These are phyloP conservation scores for Cylas formicarius DNA, from an alignment of 1,140 invertebrate genomes.

Conservation along the genomic window DNA sequence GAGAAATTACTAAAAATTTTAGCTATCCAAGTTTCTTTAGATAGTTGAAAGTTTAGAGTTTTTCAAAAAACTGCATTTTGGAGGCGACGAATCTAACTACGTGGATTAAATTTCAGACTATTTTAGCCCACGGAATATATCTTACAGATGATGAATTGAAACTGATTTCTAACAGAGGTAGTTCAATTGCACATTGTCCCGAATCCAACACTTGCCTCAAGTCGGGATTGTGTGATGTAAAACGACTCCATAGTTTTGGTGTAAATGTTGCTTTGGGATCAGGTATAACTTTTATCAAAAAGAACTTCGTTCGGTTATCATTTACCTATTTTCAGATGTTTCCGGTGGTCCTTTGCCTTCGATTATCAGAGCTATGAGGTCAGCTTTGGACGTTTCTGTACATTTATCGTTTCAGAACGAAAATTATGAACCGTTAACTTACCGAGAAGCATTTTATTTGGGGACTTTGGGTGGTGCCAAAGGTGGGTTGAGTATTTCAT, in stretches of 20 bases:
- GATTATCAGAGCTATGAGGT: constrained; percentile 68
- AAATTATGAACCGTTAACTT: constrained; percentile 54
- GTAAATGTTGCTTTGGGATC: constrained; percentile 79
- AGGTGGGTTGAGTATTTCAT: no score
- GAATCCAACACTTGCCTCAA: constrained; percentile 76
- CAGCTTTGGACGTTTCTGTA: constrained; percentile 65
- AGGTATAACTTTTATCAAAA: constrained; percentile 47
- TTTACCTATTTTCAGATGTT: constrained; percentile 56
- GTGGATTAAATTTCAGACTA: constrained; percentile 50
- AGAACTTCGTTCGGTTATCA: not conserved
- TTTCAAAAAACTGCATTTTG: constrained; percentile 2
- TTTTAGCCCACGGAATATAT: constrained; percentile 77
- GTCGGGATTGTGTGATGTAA: constrained; percentile 77
- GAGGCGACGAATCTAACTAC: no score
- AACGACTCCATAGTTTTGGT: constrained; percentile 52
- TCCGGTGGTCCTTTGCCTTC: constrained; percentile 70
- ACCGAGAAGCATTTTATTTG: constrained; percentile 72
- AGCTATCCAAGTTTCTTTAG: no score
- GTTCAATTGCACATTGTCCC: constrained; percentile 77
- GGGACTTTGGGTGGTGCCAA: constrained; percentile 80
- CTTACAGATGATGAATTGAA: constrained; percentile 63
- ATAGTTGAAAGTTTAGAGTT: no score
- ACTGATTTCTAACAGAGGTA: constrained; percentile 53
- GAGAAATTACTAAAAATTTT: not conserved
- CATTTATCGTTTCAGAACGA: constrained; percentile 49